Conservation (phyloP, 1,140 invertebrate genomes). For the Bombus difficillimus region DNA sequence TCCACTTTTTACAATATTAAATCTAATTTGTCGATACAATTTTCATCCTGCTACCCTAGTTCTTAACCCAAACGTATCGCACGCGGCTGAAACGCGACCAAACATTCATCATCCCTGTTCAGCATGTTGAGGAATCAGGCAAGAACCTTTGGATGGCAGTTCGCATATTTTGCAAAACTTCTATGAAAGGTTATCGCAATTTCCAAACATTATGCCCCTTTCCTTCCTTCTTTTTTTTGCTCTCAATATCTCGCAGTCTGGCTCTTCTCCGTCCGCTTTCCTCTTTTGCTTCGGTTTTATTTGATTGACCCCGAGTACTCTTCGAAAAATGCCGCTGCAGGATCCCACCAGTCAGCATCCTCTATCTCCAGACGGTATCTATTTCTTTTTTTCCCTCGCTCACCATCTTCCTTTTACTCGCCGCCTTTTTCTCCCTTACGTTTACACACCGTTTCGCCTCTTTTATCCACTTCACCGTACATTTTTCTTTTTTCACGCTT, state of each 20-base stretch:
- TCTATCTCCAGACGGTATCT: slow-evolving; percentile 20
- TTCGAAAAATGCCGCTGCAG: slow-evolving; percentile 30
- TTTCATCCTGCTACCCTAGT: not conserved
- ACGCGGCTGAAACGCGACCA: not conserved
- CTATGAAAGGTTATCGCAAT: not conserved
- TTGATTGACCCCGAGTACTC: slow-evolving; percentile 51
- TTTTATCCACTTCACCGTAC: not conserved
- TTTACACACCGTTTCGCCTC: not conserved
- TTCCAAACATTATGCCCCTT: not conserved
- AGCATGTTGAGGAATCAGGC: not conserved
- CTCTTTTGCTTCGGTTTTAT: slow-evolving; percentile 44
- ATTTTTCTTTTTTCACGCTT: not conserved
- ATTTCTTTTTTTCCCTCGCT: not conserved
- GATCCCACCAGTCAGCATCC: slow-evolving; percentile 58
- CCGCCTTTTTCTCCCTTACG: not conserved
- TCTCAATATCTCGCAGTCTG: slow-evolving; percentile 25
- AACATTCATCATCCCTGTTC: not conserved
- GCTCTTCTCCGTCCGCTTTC: not conserved
- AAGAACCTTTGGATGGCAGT: not conserved
- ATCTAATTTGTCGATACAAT: not conserved
- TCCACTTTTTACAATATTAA: not conserved
- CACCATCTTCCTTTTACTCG: too few relatives aligned
- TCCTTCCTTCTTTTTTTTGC: slow-evolving; percentile 3
- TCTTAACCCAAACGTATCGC: not conserved
- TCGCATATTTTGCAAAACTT: slow-evolving; percentile 18